phyloP scores from a whole-genome alignment of 2,113 vertebrate species.

The Zosterops borbonicus region DNA sequence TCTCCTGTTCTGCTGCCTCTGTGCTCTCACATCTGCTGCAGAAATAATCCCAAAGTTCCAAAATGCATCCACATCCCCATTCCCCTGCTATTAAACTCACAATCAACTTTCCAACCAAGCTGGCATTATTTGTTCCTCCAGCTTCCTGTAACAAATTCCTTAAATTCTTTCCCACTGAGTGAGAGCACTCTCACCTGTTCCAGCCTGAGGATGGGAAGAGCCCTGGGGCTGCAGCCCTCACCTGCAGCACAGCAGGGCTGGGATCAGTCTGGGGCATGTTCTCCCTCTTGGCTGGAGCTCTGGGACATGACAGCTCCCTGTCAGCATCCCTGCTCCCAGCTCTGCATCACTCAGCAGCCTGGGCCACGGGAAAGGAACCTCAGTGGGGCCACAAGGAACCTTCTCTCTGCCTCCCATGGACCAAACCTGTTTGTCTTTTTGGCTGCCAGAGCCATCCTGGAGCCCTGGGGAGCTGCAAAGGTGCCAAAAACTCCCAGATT shows the following conservation, averaged over 20 bases:
- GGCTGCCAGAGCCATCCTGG: neutral
- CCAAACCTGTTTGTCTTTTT: too few relatives aligned
- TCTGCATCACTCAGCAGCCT: neutral
- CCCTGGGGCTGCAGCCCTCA: neutral
- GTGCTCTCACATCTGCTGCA: fast-evolving
- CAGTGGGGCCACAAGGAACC: neutral
- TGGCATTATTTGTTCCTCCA: neutral
- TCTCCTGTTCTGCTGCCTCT: neutral
- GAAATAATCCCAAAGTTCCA: neutral
- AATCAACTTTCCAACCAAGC: neutral
- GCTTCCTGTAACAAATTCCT: neutral
- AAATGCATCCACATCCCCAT: too few relatives aligned
- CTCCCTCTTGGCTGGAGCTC: neutral
- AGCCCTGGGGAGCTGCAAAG: neutral
- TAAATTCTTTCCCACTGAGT: fast-evolving
- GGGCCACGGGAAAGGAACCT: neutral
- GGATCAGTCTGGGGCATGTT: neutral
- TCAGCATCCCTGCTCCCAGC: neutral
- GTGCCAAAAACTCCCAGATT: fast-evolving
- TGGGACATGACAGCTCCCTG: neutral
- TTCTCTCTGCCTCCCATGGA: neutral
- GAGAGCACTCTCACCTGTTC: neutral
- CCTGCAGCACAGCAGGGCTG: neutral
- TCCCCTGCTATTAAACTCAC: neutral
- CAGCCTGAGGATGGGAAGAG: neutral